Base-by-base conservation (phyloP, 1,140 invertebrate genomes). In the Aradophagus sp. region DNA sequence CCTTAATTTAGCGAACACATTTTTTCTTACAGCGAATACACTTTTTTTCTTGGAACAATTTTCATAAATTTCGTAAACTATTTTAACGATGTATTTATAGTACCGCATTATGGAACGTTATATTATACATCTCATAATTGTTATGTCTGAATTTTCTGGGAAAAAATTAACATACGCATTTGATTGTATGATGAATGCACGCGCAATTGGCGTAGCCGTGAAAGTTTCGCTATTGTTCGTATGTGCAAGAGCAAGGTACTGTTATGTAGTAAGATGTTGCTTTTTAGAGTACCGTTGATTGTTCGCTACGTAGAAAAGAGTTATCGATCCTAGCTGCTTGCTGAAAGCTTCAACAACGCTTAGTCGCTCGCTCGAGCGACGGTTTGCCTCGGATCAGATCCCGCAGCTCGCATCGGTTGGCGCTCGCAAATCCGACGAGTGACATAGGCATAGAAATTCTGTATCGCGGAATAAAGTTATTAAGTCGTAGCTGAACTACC, bases 261-360 rank as follows among this genome's bases (percentile, higher is more conserved):
- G 71, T 74, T 74, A 74, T 41, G 35, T 59, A 38, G 45, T 48
- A 45, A 70, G 59, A 63, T 56, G 48, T 35, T 44, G 58, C 19
- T 69, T 69, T 74, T 74, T 73, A 41, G 63, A 56, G 58, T 66
- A 74, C 72, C 61, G 72, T 69, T 70, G 67, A 74, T 74, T 74
- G 72, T 59, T 74, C 50, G 36, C 55, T 38, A 50, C 55, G 26
- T 27, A 47, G 66, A 62, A 67, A 63, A 61, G 72, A 56, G 66
- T 65, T 65, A 69, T 74, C 65, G 71, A 74, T 74, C 65, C 23
- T 14, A 26, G 62, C 65, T 69, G 69, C 65, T 65, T 59, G 39
- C 45, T 63, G 45, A 29, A 44, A 47, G 48, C 53, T 29, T 27
- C 47, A 58, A 13, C 36, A 41, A 39, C 55, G 48, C 67, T 73